Evolutionary conservation across 2,797 vertebrate genomes (phyloP).

Genomic region (Setipinna tenuifilis): DNA sequence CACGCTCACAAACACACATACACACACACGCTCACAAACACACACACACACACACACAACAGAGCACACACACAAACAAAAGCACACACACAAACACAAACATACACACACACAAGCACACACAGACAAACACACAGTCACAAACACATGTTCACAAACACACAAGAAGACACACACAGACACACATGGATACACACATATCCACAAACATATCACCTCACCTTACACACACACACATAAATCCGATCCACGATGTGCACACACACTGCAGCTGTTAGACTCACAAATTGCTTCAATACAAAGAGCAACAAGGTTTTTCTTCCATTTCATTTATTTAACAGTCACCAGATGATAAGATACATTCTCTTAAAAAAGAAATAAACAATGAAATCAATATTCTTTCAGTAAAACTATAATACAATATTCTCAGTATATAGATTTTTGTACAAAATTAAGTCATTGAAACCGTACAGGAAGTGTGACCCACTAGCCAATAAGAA

Average conservation of each 20-base stretch:
- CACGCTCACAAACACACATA: too few relatives aligned
- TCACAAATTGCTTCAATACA: not conserved
- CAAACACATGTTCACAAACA: not conserved
- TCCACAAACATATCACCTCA: slow-evolving; percentile 26
- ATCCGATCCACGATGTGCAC: not conserved
- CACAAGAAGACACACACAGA: not conserved
- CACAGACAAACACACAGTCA: not conserved
- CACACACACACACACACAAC: too few relatives aligned
- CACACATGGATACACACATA: not conserved
- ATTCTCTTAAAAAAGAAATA: slow-evolving; percentile 85
- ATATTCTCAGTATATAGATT: slow-evolving; percentile 85
- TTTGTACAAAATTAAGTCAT: slow-evolving; percentile 81
- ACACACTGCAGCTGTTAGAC: not conserved
- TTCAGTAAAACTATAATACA: slow-evolving; percentile 83
- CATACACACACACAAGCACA: not conserved
- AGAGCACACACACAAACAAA: too few relatives aligned
- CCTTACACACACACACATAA: slow-evolving; percentile 30
- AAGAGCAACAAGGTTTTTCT: slow-evolving; percentile 56
- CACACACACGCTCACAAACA: too few relatives aligned
- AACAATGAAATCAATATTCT: slow-evolving; percentile 78
- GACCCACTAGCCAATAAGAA: slow-evolving; percentile 67
- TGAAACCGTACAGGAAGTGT: slow-evolving; percentile 67
- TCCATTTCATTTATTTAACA: slow-evolving; percentile 81
- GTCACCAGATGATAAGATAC: slow-evolving; percentile 85
- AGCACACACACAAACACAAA: not conserved